phyloP scores from a whole-genome alignment of 2,888 invertebrate species.

The Meloe dianella region DNA sequence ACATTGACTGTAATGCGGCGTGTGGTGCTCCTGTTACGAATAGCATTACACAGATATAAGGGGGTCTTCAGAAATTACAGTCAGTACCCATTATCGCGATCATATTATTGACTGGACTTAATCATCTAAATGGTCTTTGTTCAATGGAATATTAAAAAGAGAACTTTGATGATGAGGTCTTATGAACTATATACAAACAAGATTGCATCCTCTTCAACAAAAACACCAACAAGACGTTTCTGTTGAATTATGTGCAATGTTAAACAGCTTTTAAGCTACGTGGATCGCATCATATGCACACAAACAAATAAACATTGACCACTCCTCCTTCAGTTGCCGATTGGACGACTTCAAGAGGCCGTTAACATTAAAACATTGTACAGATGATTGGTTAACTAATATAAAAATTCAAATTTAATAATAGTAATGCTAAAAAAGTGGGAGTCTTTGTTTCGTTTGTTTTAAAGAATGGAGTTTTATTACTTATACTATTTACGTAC shows the following conservation, averaged over 20 bases:
- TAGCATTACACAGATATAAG: background rate
- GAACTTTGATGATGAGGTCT: background rate
- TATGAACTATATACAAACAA: conserved; percentile 25
- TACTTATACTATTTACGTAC: conserved; percentile 27
- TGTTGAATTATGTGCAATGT: conserved; percentile 52
- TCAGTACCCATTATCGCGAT: background rate
- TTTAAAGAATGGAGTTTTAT: background rate
- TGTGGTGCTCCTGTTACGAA: too few relatives aligned
- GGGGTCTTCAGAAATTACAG: background rate
- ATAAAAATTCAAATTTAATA: conserved; percentile 61
- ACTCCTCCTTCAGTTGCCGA: conserved; percentile 52
- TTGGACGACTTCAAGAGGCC: conserved; percentile 52
- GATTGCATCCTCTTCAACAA: conserved; percentile 23
- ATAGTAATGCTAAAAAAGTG: conserved; percentile 2
- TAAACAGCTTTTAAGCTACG: conserved; percentile 47
- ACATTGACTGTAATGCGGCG: conserved; percentile 22
- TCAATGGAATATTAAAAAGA: background rate
- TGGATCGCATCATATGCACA: conserved; percentile 56
- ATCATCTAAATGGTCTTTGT: background rate
- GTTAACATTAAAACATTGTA: conserved; percentile 56
- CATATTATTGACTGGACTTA: background rate
- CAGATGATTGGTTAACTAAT: conserved; percentile 60
- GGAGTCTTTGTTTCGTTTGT: background rate
- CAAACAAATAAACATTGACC: conserved; percentile 55
- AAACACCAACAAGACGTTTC: conserved; percentile 36